A percentile compares a stretch with the other conserved stretches of the same genome.
These are phyloP conservation scores for Bursaphelenchus okinawaensis DNA, from an alignment of 2,888 invertebrate genomes.

Conservation along the genomic window DNA sequence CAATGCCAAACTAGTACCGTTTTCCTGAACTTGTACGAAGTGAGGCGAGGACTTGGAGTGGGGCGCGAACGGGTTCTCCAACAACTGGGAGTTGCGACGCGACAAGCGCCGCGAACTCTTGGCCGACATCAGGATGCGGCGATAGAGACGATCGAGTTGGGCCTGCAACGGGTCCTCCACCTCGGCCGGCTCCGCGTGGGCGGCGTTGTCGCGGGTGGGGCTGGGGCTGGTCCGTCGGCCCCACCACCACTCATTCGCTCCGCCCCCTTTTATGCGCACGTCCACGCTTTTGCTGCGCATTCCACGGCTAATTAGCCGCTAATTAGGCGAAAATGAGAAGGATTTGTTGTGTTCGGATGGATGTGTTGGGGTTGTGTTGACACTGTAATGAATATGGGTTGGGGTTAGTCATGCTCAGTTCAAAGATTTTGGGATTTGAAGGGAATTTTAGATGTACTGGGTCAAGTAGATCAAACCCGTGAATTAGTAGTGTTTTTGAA, in stretches of 20 bases:
- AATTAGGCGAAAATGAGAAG: too few species aligned
- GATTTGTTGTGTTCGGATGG: too few species aligned
- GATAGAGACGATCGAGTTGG: neutral
- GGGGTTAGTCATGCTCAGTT: too few species aligned
- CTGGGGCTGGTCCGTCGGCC: too few species aligned
- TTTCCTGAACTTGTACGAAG: slow-evolving; percentile 9
- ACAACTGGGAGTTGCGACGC: neutral
- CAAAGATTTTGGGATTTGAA: too few species aligned
- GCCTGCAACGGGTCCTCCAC: neutral
- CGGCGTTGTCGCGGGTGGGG: neutral
- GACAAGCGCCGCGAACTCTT: slow-evolving; percentile 1
- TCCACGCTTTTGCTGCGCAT: neutral
- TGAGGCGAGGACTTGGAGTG: slow-evolving; percentile 5
- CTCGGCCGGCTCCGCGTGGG: neutral
- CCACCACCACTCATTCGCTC: neutral
- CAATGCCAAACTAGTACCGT: slow-evolving; percentile 3
- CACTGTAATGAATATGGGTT: too few species aligned
- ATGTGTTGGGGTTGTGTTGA: too few species aligned
- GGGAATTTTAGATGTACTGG: too few species aligned
- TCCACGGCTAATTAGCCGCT: neutral
- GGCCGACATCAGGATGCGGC: neutral
- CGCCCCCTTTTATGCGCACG: neutral
- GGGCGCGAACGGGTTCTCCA: slow-evolving; percentile 2
- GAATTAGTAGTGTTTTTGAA: too few species aligned
- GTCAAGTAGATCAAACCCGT: too few species aligned